A percentile compares a stretch with the other conserved stretches of the same genome.
phyloP scores from a whole-genome alignment of 2,888 invertebrate genomes.

The Selenia dentaria region DNA sequence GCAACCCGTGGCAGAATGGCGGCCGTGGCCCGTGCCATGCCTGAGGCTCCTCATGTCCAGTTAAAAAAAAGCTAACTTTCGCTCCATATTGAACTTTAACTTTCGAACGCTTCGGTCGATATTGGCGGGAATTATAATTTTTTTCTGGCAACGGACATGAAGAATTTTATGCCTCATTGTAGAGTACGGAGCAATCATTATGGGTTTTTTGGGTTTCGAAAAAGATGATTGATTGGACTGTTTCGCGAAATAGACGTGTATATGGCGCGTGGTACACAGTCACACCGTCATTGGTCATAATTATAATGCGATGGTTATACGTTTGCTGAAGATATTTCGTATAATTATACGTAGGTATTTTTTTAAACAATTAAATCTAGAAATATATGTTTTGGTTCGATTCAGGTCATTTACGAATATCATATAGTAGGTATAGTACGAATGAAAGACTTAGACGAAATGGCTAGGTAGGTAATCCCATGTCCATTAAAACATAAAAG shows the following conservation, averaged over 20 bases:
- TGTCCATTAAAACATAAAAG: too few relatives aligned
- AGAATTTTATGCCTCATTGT: slow-evolving; percentile 51
- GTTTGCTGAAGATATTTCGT: not conserved
- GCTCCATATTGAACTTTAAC: slow-evolving; percentile 29
- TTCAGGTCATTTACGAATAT: too few relatives aligned
- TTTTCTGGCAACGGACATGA: slow-evolving; percentile 29
- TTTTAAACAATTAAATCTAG: too few relatives aligned
- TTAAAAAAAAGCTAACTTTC: slow-evolving; percentile 28
- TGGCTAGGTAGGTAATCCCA: too few relatives aligned
- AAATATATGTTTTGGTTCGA: too few relatives aligned
- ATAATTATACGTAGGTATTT: not conserved
- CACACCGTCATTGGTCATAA: not conserved
- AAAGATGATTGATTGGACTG: slow-evolving; percentile 30
- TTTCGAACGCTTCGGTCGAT: slow-evolving; percentile 13
- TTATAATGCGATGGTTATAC: not conserved
- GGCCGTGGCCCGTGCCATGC: slow-evolving; percentile 47
- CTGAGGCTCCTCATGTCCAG: slow-evolving; percentile 39
- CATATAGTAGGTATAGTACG: too few relatives aligned
- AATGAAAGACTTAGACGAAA: too few relatives aligned
- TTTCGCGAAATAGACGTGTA: slow-evolving; percentile 18
- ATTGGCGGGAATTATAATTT: slow-evolving; percentile 18
- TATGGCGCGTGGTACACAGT: slow-evolving; percentile 8
- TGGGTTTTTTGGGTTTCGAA: slow-evolving; percentile 28
- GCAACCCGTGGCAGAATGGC: slow-evolving; percentile 32
- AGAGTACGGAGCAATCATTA: slow-evolving; percentile 44